Conservation (phyloP, 2,888 invertebrate genomes). For the Aricia artaxerxes region DNA sequence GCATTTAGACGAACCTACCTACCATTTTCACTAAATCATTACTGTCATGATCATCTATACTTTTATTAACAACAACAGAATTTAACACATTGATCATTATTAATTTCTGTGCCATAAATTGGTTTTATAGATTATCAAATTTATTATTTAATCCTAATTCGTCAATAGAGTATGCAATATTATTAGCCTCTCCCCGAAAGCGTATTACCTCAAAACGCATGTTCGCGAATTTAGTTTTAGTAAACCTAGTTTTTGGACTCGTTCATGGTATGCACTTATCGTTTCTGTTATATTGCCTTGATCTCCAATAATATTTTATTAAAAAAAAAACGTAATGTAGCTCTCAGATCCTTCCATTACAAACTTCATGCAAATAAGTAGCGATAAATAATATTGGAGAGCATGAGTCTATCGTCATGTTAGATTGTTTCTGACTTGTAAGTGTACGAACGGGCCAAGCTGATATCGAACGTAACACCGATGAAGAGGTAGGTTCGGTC, state of each 20-base stretch:
- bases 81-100: slow-evolving; percentile 29
- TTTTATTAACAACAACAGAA: slow-evolving; percentile 34
- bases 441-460: slow-evolving; percentile 71
- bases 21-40: slow-evolving; percentile 39
- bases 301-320: slow-evolving; percentile 72
- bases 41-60: slow-evolving; percentile 39
- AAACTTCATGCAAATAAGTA: slow-evolving; percentile 29
- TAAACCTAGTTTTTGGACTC: slow-evolving; percentile 37
- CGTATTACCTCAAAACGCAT: slow-evolving; percentile 14
- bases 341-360: slow-evolving; percentile 4
- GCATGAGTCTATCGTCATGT: slow-evolving; percentile 77
- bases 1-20: slow-evolving; percentile 44
- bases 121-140: slow-evolving; percentile 10
- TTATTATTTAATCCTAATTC: neutral
- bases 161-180: neutral
- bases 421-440: slow-evolving; percentile 79
- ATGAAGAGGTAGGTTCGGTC: slow-evolving; percentile 77
- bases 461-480: slow-evolving; percentile 71
- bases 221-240: slow-evolving; percentile 24
- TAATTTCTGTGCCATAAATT: neutral
- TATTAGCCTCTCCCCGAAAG: neutral
- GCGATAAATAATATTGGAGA: slow-evolving; percentile 75
- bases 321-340: slow-evolving; percentile 11
- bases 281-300: slow-evolving; percentile 41
- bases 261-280: slow-evolving; percentile 40